Conservation (phyloP, 2,797 vertebrate genomes). For the Sebastes jordani region DNA sequence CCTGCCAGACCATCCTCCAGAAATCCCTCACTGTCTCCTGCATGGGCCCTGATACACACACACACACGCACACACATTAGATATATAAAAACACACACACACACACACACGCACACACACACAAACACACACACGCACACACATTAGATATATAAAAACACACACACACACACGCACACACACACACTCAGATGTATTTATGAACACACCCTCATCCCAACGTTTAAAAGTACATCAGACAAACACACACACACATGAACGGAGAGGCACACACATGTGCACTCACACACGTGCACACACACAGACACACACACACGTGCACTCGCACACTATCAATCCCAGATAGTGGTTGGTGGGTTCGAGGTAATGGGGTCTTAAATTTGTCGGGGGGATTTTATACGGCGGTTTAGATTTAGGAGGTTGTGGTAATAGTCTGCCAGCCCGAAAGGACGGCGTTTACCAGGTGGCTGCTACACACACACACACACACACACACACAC, state of each 20-base stretch:
- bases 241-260: not conserved
- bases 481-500: conserved; percentile 5
- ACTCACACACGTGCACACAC: conserved; percentile 16
- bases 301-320: conserved; percentile 15
- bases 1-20: conserved; percentile 99
- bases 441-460: conserved; percentile 54
- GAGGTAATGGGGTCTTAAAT: conserved; percentile 75
- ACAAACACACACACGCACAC: not conserved
- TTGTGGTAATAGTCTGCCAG: conserved; percentile 65
- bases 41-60: conserved; percentile 89
- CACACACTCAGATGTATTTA: not conserved
- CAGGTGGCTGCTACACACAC: conserved; percentile 48
- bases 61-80: not conserved
- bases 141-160: too few species aligned
- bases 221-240: too few species aligned
- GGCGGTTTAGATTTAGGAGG: conserved; percentile 69
- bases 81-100: conserved; percentile 8
- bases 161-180: conserved; percentile 1
- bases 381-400: conserved; percentile 68
- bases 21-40: conserved; percentile 98
- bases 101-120: not conserved
- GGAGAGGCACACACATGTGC: not conserved
- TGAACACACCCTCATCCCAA: not conserved
- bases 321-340: conserved; percentile 53
- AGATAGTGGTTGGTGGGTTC: conserved; percentile 56